phyloP scores from a whole-genome alignment of 2,113 vertebrate species.

The Abramis brama region DNA sequence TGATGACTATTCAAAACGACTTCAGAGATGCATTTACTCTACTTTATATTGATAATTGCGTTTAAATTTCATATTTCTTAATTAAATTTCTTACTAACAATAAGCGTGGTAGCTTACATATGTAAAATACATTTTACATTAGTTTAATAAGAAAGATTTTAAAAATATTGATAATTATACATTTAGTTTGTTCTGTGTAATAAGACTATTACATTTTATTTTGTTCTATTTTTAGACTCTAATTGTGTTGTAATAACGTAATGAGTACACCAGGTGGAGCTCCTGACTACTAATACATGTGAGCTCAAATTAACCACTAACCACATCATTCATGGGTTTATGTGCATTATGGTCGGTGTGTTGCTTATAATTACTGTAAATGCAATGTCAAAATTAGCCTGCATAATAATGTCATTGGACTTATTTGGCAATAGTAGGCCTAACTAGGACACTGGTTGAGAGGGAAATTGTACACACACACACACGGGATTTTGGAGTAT shows the following conservation, averaged over 20 bases:
- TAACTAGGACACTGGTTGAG: not conserved
- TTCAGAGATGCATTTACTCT: not conserved
- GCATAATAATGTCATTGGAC: not conserved
- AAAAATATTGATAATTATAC: too few relatives aligned
- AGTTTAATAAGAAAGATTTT: too few relatives aligned
- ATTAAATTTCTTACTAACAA: not conserved
- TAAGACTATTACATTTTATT: not conserved
- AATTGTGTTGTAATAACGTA: not conserved
- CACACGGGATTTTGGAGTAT: too few relatives aligned
- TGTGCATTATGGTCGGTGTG: not conserved
- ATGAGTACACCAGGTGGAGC: conserved; percentile 6
- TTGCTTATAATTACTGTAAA: not conserved
- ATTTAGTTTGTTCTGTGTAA: not conserved
- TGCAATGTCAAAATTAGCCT: not conserved
- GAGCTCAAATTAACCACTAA: conserved; percentile 3
- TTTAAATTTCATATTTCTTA: not conserved
- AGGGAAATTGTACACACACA: too few relatives aligned
- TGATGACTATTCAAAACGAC: not conserved
- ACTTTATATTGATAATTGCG: not conserved
- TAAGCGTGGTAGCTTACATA: not conserved
- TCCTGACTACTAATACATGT: not conserved
- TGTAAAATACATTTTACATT: not conserved
- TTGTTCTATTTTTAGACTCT: not conserved
- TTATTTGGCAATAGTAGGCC: not conserved
- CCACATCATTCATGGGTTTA: not conserved